These are phyloP conservation scores for Campylomormyrus numenius DNA, from an alignment of 2,113 vertebrate genomes.

Conservation along the genomic window DNA sequence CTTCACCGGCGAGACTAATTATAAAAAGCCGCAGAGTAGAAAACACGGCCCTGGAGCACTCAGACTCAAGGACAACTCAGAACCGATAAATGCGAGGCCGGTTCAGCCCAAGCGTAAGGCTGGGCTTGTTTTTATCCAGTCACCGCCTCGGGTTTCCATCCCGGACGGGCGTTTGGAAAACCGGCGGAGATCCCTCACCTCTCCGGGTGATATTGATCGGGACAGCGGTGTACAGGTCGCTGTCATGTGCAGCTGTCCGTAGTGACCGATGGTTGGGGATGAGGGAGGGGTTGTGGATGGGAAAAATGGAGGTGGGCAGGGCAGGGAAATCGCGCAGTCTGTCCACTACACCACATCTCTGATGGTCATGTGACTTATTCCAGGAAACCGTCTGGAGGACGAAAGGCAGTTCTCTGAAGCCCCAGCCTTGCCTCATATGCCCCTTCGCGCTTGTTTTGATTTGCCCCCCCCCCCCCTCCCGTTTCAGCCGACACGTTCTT, in stretches of 20 bases:
- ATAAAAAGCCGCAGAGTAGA: conserved; percentile 19
- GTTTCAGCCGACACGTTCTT: background rate
- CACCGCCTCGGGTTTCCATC: background rate
- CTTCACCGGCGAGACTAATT: conserved; percentile 31
- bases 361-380: background rate
- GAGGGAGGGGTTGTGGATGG: background rate
- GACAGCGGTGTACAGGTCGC: background rate
- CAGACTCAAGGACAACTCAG: conserved; percentile 27
- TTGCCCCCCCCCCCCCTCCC: too few species aligned
- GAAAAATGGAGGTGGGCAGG: background rate
- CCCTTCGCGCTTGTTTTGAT: background rate
- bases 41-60: conserved; percentile 21
- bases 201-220: conserved; percentile 9
- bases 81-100: conserved; percentile 24
- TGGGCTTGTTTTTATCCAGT: background rate
- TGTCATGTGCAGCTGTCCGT: background rate
- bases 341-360: background rate
- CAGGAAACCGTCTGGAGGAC: background rate
- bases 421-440: background rate
- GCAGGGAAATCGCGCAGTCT: background rate
- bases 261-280: background rate
- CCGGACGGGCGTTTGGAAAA: background rate
- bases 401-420: background rate
- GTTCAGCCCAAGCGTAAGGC: background rate
- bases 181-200: conserved; percentile 22